These are phyloP conservation scores for Halesus radiatus DNA, from an alignment of 1,140 invertebrate genomes.

Conservation along the genomic window DNA sequence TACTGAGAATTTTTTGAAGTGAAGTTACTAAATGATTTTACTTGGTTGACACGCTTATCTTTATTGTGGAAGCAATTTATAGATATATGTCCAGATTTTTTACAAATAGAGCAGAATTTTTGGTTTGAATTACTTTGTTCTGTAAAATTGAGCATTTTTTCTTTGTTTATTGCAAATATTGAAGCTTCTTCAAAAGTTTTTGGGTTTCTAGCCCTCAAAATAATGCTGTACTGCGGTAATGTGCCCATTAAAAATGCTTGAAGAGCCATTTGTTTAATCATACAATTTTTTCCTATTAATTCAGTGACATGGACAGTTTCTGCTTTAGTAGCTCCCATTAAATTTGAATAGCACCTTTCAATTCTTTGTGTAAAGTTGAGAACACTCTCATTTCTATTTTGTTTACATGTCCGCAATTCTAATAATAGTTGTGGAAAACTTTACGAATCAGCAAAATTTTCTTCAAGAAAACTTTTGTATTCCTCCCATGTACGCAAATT, in stretches of 20 bases:
- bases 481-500: neutral
- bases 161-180: neutral
- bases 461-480: neutral
- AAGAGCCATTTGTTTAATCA: neutral
- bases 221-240: neutral
- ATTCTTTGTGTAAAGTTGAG: neutral
- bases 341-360: constrained; percentile 3
- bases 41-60: neutral
- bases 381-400: neutral
- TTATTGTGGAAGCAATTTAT: neutral
- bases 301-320: neutral
- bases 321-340: neutral
- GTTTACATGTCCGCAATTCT: neutral
- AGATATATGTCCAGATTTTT: neutral
- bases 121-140: neutral
- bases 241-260: neutral
- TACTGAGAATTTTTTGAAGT: neutral
- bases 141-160: neutral
- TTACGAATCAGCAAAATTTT: neutral
- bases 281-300: neutral
- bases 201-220: neutral
- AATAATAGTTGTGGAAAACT: neutral
- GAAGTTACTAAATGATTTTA: neutral
- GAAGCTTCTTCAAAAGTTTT: neutral
- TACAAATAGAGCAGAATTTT: neutral